Conservation (phyloP, 2,113 vertebrate genomes). For the Megaceryle torquata region DNA sequence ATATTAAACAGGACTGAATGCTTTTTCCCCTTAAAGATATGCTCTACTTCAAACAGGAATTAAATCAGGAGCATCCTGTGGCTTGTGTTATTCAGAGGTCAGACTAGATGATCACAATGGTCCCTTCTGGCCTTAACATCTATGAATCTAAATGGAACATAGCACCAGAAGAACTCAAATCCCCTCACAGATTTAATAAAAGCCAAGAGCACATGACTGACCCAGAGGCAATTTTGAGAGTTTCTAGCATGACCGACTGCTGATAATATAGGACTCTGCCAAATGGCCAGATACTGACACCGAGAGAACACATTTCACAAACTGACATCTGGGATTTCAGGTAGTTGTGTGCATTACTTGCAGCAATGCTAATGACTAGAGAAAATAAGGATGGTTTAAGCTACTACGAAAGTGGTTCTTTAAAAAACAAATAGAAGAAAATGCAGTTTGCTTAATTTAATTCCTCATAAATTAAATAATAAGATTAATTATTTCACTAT, state of each 20-base stretch:
- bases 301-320: neutral
- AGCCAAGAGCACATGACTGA: slow-evolving; percentile 58
- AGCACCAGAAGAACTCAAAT: slow-evolving; percentile 19
- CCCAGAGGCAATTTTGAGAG: slow-evolving; percentile 31
- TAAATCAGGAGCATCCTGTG: slow-evolving; percentile 19
- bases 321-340: slow-evolving; percentile 26
- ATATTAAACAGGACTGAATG: neutral
- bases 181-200: slow-evolving; percentile 49
- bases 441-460: neutral
- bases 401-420: neutral
- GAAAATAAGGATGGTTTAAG: neutral
- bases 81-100: neutral
- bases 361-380: fast-evolving
- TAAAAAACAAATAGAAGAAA: neutral
- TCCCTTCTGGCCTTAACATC: slow-evolving; percentile 20
- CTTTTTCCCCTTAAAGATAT: neutral
- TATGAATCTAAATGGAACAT: slow-evolving; percentile 30
- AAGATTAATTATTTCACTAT: neutral
- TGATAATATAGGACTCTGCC: slow-evolving; percentile 40
- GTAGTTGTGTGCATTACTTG: neutral
- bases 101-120: neutral
- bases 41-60: neutral
- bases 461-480: neutral
- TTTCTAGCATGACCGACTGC: slow-evolving; percentile 14
- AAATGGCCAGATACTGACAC: neutral